Conservation (phyloP, 2,797 vertebrate genomes). For the Bradypodion pumilum region DNA sequence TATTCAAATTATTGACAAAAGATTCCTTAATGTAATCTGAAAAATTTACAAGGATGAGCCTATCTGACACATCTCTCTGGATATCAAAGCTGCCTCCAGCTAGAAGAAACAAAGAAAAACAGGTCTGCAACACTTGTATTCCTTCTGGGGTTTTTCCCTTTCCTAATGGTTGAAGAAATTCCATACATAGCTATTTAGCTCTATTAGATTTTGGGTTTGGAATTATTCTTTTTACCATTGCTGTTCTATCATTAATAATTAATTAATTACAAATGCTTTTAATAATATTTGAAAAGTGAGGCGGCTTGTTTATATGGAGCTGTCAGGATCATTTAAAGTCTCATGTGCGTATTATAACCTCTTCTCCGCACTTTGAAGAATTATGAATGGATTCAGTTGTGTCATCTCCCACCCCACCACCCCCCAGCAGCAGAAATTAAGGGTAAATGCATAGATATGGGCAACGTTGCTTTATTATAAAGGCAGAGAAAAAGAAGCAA, state of each 20-base stretch:
- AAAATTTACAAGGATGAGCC: constrained; percentile 60
- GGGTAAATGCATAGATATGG: too few relatives aligned
- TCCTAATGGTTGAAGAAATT: neutral
- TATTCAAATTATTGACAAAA: constrained; percentile 57
- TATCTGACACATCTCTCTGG: constrained; percentile 49
- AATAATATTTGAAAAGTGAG: neutral
- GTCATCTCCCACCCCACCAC: too few relatives aligned
- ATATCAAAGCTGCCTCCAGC: neutral
- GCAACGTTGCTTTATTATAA: too few relatives aligned
- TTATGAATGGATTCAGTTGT: too few relatives aligned
- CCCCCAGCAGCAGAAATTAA: too few relatives aligned
- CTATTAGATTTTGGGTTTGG: neutral
- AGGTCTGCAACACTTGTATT: neutral
- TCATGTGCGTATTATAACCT: too few relatives aligned
- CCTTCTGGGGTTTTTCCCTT: neutral
- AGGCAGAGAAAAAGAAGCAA: too few relatives aligned
- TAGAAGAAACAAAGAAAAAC: neutral
- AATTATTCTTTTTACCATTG: neutral
- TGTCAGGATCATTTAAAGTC: neutral
- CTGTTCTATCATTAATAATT: neutral
- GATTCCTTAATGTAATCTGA: constrained; percentile 58
- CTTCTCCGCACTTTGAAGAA: too few relatives aligned
- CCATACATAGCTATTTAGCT: neutral
- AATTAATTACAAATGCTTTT: neutral
- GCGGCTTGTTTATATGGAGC: neutral